Evolutionary conservation across 2,113 vertebrate species (phyloP).

Genomic region (Pteropus alecto): DNA sequence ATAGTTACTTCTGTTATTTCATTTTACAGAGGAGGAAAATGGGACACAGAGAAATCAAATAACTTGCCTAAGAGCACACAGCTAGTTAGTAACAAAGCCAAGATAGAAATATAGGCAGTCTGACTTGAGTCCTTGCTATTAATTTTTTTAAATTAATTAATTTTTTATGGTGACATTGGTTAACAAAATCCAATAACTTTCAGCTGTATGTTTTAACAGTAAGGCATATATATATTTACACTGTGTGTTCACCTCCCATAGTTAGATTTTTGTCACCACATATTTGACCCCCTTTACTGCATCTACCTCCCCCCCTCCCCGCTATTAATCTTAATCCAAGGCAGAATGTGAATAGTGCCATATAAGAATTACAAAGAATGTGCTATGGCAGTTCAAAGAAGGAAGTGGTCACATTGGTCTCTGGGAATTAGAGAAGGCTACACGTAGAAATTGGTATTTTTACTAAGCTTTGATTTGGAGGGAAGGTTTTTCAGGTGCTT

Average conservation of each 20-base stretch:
- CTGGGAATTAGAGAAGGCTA: neutral
- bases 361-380: neutral
- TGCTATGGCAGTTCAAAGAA: neutral
- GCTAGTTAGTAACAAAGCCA: neutral
- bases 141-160: neutral
- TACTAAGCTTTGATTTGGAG: neutral
- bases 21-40: conserved; percentile 18
- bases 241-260: too few relatives aligned
- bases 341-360: neutral
- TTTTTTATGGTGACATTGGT: too few relatives aligned
- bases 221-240: too few relatives aligned
- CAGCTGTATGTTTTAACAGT: too few relatives aligned
- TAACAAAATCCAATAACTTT: too few relatives aligned
- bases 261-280: too few relatives aligned
- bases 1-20: neutral
- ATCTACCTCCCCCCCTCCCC: too few relatives aligned
- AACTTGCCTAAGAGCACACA: neutral
- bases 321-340: neutral
- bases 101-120: neutral
- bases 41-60: neutral
- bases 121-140: neutral
- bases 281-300: too few relatives aligned
- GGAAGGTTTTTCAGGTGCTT: neutral
- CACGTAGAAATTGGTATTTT: neutral
- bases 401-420: neutral